Conservation (phyloP, 2,888 invertebrate genomes). For the Polydrusus tereticollis region DNA sequence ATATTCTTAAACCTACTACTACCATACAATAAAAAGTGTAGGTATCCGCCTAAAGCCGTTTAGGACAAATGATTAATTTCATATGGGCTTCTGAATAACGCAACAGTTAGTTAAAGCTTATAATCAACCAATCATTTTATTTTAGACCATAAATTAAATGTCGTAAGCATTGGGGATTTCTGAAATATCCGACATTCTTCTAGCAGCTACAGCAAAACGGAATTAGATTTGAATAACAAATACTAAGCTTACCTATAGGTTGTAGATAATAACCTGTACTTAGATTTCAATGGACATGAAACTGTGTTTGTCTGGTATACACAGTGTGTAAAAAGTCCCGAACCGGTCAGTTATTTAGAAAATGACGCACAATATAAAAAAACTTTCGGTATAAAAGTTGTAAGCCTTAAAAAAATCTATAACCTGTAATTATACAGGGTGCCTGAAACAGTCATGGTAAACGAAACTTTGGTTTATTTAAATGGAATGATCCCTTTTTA, state of each 20-base stretch:
- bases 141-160: constrained; percentile 12
- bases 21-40: not conserved
- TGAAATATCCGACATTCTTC: constrained; percentile 1
- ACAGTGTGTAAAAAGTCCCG: no score
- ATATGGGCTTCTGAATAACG: not conserved
- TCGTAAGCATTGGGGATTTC: not conserved
- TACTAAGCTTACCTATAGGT: not conserved
- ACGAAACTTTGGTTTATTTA: no score
- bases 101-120: constrained; percentile 13
- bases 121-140: constrained; percentile 12
- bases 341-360: no score
- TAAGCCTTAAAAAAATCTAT: no score
- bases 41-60: not conserved
- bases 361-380: no score
- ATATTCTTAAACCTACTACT: not conserved
- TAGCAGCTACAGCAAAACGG: not conserved
- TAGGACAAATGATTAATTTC: constrained; percentile 9
- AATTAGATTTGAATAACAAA: not conserved
- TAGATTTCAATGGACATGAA: no score
- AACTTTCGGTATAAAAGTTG: no score
- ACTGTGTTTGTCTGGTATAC: no score
- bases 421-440: no score
- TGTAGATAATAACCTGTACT: no score
- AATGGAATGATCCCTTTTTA: no score
- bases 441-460: no score